Evolutionary conservation across 2,797 vertebrate species (phyloP).

Genomic region (Macroramphosus scolopax): DNA sequence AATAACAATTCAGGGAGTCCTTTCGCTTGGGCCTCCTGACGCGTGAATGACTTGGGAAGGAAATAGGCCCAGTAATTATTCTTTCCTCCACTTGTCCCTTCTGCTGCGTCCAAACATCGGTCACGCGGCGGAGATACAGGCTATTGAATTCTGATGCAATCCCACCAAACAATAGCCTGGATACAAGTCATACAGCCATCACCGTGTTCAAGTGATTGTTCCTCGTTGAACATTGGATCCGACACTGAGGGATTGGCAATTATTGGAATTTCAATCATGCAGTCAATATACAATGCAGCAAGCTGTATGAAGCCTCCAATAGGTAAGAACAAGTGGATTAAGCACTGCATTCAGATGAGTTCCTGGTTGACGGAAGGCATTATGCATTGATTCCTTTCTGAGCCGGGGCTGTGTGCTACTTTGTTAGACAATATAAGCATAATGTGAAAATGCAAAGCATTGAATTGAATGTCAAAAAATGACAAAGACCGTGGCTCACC

Average conservation of each 20-base stretch:
- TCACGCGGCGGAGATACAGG: constrained; percentile 53
- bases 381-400: constrained; percentile 20
- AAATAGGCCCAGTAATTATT: constrained; percentile 72
- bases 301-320: constrained; percentile 26
- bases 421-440: constrained; percentile 33
- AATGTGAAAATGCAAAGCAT: constrained; percentile 37
- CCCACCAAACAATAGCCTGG: constrained; percentile 45
- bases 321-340: constrained; percentile 46
- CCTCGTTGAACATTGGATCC: constrained; percentile 29
- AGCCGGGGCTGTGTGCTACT: constrained; percentile 17
- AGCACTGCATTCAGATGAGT: constrained; percentile 29
- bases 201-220: constrained; percentile 27
- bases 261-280: constrained; percentile 60
- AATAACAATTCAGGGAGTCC: constrained; percentile 65
- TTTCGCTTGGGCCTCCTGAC: constrained; percentile 53
- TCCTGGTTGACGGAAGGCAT: constrained; percentile 29
- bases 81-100: constrained; percentile 66
- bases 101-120: constrained; percentile 57
- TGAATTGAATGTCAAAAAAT: constrained; percentile 60
- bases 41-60: constrained; percentile 68
- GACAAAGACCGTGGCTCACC: constrained; percentile 44
- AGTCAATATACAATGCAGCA: constrained; percentile 36
- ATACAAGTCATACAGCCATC: constrained; percentile 22
- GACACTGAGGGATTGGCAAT: constrained; percentile 53
- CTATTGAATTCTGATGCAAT: constrained; percentile 72